Base-by-base conservation (phyloP, 2,113 vertebrate genomes). In the Ciconia maguari region DNA sequence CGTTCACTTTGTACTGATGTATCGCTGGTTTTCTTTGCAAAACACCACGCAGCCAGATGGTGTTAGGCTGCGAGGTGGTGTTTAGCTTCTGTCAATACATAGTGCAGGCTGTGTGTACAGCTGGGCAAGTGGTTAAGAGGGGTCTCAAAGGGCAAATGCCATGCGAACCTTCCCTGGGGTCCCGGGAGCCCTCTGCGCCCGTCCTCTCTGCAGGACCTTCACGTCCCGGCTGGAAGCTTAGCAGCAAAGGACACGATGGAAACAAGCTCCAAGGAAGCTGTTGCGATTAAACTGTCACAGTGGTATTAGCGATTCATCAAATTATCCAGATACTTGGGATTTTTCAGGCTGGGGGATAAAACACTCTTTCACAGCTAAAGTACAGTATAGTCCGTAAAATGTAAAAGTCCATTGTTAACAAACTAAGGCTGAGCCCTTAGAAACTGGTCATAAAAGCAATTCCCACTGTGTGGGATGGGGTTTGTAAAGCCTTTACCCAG, bases 401-500 rank as follows among this genome's bases (percentile, higher is more conserved):
- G 87, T 87, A 5, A 16, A 75, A 83, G 83, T 12, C 55, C 62
- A 48, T 94, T 97, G 95, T 93, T 87, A 27, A 14, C 32, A 2
- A 11, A 46, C 82, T 2, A 19, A 44, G 52, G 86, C 94, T 49
- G 77, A 89, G 66, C 76, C 75, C 86, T 11, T 54, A 17, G 19
- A 66, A 77, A 52, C 10, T 7, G 24, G 21, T 25, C 85, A 20
- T 22, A 80, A 74, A 93, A 91, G 88, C 90, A 13, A 30, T 93
- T 90, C 96, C 93, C 87, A 62, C 46, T 94, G 87, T 24, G 92
- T 97, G 90, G 87, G 93, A 85, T 88, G 95, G 27, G 91, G 85
- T 87, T 95, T 94, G 90, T 58, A 90, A 96, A 97, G 96, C 92
- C 90, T 65, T 72, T 34, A 5, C 96, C 93, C 94, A 68, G 90